A percentile compares a stretch with the other conserved stretches of the same genome.
These are phyloP conservation scores for Leptodactylus fallax DNA, from an alignment of 2,797 vertebrate genomes.

Conservation along the genomic window DNA sequence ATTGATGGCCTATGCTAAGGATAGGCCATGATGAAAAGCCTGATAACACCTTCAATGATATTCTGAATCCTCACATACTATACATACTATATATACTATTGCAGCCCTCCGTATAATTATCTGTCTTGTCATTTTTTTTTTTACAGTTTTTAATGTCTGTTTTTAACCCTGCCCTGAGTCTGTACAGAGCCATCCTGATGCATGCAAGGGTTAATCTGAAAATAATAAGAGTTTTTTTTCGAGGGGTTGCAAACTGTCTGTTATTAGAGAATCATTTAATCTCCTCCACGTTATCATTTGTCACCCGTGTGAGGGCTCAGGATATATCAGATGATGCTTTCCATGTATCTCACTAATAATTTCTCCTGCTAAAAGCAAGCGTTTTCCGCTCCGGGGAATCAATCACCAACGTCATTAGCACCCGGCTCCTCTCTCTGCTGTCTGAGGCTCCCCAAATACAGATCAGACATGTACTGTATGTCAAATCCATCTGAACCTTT, in stretches of 20 bases:
- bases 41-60: too few species aligned
- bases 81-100: too few species aligned
- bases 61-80: too few species aligned
- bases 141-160: too few species aligned
- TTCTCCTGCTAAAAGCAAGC: conserved; percentile 40
- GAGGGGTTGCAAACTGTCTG: not conserved
- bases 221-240: conserved; percentile 14
- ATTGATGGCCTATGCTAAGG: too few species aligned
- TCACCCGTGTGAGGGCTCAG: conserved; percentile 34
- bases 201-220: conserved; percentile 6
- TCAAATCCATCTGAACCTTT: not conserved
- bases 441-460: not conserved
- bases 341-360: conserved; percentile 47
- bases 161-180: too few species aligned
- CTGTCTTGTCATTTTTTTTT: too few species aligned
- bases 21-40: too few species aligned
- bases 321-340: conserved; percentile 43
- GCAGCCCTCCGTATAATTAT: too few species aligned
- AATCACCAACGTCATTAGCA: conserved; percentile 32
- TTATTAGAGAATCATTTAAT: conserved; percentile 37
- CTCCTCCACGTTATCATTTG: conserved; percentile 32
- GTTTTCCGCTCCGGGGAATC: conserved; percentile 37
- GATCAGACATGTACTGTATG: not conserved
- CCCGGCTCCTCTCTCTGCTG: not conserved
- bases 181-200: not conserved